Conservation (phyloP, 30 jellyfish, hydroid and myxozoan genomes). For the Nemopilema nomurai region DNA sequence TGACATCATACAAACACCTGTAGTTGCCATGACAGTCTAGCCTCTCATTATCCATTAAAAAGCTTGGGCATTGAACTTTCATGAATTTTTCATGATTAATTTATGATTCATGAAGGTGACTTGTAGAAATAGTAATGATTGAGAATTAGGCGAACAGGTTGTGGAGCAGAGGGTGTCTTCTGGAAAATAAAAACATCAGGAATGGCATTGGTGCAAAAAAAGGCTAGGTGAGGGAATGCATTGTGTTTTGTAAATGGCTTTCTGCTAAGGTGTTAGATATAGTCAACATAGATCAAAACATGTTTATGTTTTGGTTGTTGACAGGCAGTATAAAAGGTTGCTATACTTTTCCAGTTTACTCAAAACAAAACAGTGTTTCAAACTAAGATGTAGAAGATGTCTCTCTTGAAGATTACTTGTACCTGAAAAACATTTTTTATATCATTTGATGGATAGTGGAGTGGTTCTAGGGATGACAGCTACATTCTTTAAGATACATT, state of each 20-base stretch:
- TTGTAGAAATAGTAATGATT: neutral
- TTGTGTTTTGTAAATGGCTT: neutral
- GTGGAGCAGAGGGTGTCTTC: neutral
- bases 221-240: neutral
- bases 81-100: constrained; percentile 1
- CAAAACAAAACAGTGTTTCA: neutral
- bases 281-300: neutral
- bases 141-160: neutral
- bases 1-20: constrained; percentile 62
- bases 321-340: neutral
- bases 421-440: too few relatives aligned
- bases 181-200: neutral
- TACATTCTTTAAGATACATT: too few relatives aligned
- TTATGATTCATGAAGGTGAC: constrained; percentile 3
- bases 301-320: neutral
- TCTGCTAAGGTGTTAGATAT: neutral
- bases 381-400: neutral
- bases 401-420: too few relatives aligned
- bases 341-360: too few relatives aligned
- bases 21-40: constrained; percentile 25
- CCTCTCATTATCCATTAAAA: constrained; percentile 45
- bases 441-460: too few relatives aligned
- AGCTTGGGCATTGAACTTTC: constrained; percentile 52
- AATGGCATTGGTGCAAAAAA: constrained; percentile 7
- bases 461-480: too few relatives aligned